Evolutionary conservation across 2,797 vertebrate species (phyloP).

Genomic region (Vireo griseus): DNA sequence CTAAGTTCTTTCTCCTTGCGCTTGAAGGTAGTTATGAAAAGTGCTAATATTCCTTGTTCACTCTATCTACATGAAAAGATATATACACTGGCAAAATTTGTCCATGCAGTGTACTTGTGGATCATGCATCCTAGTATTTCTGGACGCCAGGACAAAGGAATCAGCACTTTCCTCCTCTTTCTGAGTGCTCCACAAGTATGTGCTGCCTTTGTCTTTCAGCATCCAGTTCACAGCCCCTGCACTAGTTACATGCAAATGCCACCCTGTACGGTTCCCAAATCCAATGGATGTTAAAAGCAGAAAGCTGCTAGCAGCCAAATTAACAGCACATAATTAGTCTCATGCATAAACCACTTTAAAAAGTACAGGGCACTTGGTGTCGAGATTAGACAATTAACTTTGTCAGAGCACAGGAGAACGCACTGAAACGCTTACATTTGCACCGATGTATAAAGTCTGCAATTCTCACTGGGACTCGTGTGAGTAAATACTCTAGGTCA

Average conservation of each 20-base stretch:
- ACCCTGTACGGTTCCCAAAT: slow-evolving; percentile 46
- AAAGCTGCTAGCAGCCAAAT: slow-evolving; percentile 73
- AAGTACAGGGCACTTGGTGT: slow-evolving; percentile 61
- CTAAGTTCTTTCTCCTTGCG: not conserved
- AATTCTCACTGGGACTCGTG: not conserved
- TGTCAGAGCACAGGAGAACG: slow-evolving; percentile 34
- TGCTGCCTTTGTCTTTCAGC: not conserved
- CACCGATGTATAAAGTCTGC: slow-evolving; percentile 24
- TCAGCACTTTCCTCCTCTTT: not conserved
- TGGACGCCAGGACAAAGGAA: not conserved
- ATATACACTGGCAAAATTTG: not conserved
- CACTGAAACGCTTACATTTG: slow-evolving; percentile 25
- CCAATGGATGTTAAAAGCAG: slow-evolving; percentile 61
- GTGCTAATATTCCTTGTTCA: not conserved
- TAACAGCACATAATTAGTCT: slow-evolving; percentile 75
- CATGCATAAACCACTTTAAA: slow-evolving; percentile 71
- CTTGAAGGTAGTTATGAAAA: not conserved
- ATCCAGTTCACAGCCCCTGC: slow-evolving; percentile 9
- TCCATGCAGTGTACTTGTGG: not conserved
- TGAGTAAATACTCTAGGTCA: slow-evolving; percentile 62
- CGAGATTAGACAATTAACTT: slow-evolving; percentile 73
- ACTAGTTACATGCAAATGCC: slow-evolving; percentile 51
- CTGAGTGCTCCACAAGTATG: not conserved
- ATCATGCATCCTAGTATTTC: not conserved
- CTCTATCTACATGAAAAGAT: not conserved